Evolutionary conservation across 2,797 vertebrate species (phyloP).

Genomic region (Myotis pilosus): DNA sequence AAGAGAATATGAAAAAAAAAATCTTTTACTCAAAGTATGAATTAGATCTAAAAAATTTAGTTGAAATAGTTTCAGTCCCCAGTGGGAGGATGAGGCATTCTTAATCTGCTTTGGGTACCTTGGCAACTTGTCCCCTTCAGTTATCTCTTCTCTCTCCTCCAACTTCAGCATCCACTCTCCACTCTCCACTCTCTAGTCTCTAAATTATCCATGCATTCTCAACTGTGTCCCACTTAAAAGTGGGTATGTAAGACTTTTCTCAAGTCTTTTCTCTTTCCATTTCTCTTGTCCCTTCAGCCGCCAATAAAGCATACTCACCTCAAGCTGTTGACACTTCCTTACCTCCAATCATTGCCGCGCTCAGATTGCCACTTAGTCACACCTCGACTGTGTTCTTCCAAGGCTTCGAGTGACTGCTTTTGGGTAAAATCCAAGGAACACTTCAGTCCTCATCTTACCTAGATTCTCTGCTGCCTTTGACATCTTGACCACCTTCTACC

Average conservation of each 20-base stretch:
- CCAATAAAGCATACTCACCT: neutral
- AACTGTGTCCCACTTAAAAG: neutral
- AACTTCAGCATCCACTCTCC: neutral
- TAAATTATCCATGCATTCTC: no score
- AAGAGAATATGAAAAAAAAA: constrained; percentile 25
- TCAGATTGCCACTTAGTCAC: neutral
- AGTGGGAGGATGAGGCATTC: neutral
- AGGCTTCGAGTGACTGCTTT: neutral
- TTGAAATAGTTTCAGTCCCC: neutral
- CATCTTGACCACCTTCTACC: neutral
- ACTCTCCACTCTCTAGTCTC: neutral
- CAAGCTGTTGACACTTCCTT: neutral
- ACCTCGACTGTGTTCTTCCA: neutral
- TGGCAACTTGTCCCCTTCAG: neutral
- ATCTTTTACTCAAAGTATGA: neutral
- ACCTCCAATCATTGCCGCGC: neutral
- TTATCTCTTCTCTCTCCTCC: neutral
- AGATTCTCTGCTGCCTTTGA: neutral
- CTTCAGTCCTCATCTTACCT: neutral
- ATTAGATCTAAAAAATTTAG: neutral
- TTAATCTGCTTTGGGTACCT: neutral
- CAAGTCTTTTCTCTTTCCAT: neutral
- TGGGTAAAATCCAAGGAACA: neutral
- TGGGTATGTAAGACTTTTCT: neutral
- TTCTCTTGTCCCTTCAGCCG: neutral